Percentiles rank a stretch among this genome's conserved stretches.
phyloP scores from a whole-genome alignment of 2,888 invertebrate species.

The Lampropteryx suffumata region DNA sequence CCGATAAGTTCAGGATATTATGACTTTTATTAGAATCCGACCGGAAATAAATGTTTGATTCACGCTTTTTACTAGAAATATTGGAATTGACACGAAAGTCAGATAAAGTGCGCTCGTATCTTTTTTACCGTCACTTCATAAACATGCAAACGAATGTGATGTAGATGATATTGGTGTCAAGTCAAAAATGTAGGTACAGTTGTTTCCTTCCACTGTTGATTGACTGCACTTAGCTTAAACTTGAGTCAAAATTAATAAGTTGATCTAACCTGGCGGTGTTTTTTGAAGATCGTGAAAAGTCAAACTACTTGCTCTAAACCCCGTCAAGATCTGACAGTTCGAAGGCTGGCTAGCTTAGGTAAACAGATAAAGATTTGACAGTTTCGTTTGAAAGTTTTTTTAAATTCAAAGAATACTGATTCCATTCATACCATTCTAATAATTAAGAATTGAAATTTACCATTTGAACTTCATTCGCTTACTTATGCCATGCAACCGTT shows the following conservation, averaged over 20 bases:
- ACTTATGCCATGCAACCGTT: constrained; percentile 3
- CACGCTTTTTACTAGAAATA: constrained; percentile 38
- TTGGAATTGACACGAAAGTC: constrained; percentile 38
- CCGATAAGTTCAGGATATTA: constrained; percentile 6
- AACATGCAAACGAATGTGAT: constrained; percentile 20
- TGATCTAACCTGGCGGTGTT: constrained; percentile 4
- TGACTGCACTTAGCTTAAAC: constrained; percentile 36
- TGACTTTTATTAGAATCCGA: constrained; percentile 17
- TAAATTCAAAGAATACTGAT: no score
- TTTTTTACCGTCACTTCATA: constrained; percentile 22
- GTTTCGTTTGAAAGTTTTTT: constrained; percentile 1
- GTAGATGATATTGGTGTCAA: no score
- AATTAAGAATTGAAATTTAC: no score
- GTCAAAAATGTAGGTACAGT: no score
- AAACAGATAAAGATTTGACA: constrained; percentile 4
- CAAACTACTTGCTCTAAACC: not conserved
- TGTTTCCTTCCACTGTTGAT: constrained; percentile 29
- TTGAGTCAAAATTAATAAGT: constrained; percentile 16
- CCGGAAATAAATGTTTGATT: constrained; percentile 36
- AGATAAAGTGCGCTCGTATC: constrained; percentile 35
- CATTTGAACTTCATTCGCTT: not conserved
- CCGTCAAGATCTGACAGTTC: not conserved
- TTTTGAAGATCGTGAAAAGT: no score
- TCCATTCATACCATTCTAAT: no score
- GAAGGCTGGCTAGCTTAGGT: constrained; percentile 1